Base-by-base conservation (phyloP, 2,113 vertebrate species). In the Hypanus sabinus region DNA sequence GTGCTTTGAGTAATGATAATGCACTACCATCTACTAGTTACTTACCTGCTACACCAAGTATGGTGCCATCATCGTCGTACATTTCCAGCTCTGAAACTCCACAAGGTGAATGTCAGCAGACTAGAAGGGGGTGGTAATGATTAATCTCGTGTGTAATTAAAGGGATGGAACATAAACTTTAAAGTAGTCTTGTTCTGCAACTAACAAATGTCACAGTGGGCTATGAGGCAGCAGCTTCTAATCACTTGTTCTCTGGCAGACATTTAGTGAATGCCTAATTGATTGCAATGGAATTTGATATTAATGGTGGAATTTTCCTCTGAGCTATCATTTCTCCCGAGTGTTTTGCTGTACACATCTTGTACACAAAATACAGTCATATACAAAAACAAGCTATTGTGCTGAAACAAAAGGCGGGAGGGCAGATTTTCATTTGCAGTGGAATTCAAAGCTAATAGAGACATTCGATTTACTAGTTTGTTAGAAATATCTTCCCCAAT, bases 11-110 rank as follows among this genome's bases (percentile, higher is more conserved):
- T 96, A 98, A 95, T 7, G 99, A 99, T 95, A 98, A 98, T 24
- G 97, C 98, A 0, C 96, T 99, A 88, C 98, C 99, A 0, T 99
- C 99, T n/a, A 99, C 99, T 2, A 99, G 99, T 95, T 99, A 99
- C 80, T 95, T 99, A 94, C 99, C 99, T 0, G 98, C 99, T 87
- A 99, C 98, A 0, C 99, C 99, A 94, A 99, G 99, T 22, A 98
- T 98, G 96, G 98, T 99, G 93, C 98, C 99, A 0, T 98, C 99
- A 4, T 99, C 99, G 4, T 99, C 99, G 0, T 99, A 99, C 70
- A 97, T 97, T 96, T 98, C 98, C 95, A 99, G 97, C 95, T 98
- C 98, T 0, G 99, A 99, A 96, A 94, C 96, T 0, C 96, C 96
- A 16, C 95, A 97, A 94, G 97, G 97, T 98, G 95, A 96, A 95